Evolutionary conservation across 2,113 vertebrate species (phyloP).

Genomic region (Apus apus): DNA sequence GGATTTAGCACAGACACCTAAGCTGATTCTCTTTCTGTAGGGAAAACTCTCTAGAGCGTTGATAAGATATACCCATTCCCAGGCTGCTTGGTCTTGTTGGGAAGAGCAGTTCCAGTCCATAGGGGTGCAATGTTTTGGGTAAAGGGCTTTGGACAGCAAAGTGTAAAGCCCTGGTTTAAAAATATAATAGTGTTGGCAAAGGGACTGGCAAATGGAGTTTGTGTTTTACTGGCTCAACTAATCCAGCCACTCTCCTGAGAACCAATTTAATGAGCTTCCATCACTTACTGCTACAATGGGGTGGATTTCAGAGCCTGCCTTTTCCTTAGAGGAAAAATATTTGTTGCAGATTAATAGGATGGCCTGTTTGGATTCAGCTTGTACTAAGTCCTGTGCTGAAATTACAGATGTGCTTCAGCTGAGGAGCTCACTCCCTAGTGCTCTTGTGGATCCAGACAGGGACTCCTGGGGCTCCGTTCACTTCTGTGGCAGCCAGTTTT

Average conservation of each 20-base stretch:
- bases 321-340: background rate
- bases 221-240: background rate
- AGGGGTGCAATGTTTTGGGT: background rate
- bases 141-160: background rate
- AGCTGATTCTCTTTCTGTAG: background rate
- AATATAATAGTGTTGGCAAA: background rate
- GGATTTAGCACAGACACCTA: background rate
- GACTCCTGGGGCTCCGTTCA: constrained; percentile 26
- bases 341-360: background rate
- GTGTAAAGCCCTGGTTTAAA: background rate
- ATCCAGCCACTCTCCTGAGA: background rate
- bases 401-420: background rate
- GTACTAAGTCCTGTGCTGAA: background rate
- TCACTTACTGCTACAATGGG: background rate
- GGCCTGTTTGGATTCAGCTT: background rate
- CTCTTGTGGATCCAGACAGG: fast-evolving
- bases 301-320: background rate
- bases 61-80: background rate
- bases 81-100: background rate
- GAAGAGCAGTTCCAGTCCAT: background rate
- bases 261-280: constrained; percentile 2
- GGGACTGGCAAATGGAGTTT: background rate
- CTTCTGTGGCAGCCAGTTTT: background rate
- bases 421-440: background rate
- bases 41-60: background rate